These are phyloP conservation scores for Manis pentadactyla DNA, from an alignment of 2,797 vertebrate species.

Conservation along the genomic window DNA sequence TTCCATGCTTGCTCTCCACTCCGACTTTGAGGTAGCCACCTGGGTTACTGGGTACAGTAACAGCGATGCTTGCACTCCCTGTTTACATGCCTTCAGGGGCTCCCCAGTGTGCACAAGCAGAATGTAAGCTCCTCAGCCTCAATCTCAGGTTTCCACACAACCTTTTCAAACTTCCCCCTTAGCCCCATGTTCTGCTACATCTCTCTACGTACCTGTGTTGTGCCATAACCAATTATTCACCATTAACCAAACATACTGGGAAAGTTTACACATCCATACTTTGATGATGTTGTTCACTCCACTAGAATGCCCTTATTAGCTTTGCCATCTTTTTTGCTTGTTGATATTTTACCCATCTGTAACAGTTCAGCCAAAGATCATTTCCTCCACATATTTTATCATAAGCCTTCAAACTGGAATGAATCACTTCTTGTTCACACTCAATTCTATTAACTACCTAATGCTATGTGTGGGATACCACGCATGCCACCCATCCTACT, in stretches of 20 bases:
- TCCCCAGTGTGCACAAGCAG: not conserved
- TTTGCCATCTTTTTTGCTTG: not conserved
- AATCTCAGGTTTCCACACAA: not conserved
- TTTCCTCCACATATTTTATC: not conserved
- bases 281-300: not conserved
- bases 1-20: not conserved
- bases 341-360: not conserved
- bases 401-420: not conserved
- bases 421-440: slow-evolving; percentile 19
- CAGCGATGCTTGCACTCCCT: not conserved
- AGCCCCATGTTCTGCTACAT: not conserved
- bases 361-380: not conserved
- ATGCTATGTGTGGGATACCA: not conserved
- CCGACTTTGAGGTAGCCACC: not conserved
- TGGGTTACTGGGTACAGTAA: not conserved
- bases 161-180: not conserved
- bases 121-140: not conserved
- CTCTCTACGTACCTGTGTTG: not conserved
- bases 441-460: slow-evolving; percentile 31
- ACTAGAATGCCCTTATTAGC: not conserved
- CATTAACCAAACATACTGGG: not conserved
- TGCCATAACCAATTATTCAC: not conserved
- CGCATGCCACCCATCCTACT: not conserved
- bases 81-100: not conserved
- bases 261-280: not conserved